phyloP scores from a whole-genome alignment of 2,113 vertebrate genomes.

The Galeopterus variegatus region DNA sequence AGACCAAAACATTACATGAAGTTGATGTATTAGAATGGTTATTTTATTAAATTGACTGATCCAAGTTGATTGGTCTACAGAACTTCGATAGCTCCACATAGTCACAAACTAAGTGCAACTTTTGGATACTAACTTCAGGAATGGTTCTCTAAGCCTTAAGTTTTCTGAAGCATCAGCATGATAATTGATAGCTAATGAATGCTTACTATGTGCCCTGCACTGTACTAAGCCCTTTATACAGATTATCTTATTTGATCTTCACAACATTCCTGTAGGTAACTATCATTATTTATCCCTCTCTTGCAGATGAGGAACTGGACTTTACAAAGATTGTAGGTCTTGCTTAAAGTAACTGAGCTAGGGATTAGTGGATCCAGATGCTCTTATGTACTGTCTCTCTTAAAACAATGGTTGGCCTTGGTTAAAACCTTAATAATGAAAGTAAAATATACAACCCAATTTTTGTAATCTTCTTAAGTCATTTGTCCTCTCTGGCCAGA shows the following conservation, averaged over 20 bases:
- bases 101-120: not conserved
- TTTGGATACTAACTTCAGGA: not conserved
- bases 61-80: not conserved
- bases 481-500: not conserved
- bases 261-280: not conserved
- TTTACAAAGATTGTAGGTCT: not conserved
- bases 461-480: not conserved
- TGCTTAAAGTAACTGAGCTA: not conserved
- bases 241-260: not conserved
- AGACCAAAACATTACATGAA: not conserved
- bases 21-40: not conserved
- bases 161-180: not conserved
- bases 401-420: slow-evolving; percentile 7
- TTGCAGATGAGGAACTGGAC: not conserved
- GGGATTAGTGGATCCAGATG: not conserved
- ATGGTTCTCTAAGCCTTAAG: not conserved
- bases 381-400: not conserved
- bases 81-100: not conserved
- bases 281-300: not conserved
- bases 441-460: not conserved
- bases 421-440: not conserved
- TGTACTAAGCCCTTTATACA: not conserved
- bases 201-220: not conserved
- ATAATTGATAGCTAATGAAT: not conserved
- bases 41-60: not conserved